Evolutionary conservation across 2,888 invertebrate species (phyloP).

Genomic region (Beris morrisii): DNA sequence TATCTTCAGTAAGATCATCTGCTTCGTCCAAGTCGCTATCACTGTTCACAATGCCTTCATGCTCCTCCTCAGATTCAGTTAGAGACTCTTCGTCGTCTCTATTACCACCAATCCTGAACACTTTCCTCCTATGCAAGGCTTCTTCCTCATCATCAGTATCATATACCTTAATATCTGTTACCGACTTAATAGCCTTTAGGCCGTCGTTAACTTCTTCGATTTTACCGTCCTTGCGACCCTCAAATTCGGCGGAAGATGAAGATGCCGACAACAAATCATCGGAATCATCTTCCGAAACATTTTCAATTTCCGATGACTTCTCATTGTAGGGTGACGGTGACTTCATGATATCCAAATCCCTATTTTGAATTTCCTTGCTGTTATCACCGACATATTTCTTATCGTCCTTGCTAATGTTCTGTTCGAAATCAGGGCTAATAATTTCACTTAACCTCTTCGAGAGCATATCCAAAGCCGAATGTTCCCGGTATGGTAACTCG

Average conservation of each 20-base stretch:
- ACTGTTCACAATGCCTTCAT: conserved; percentile 44
- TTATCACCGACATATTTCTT: conserved; percentile 48
- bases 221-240: conserved; percentile 25
- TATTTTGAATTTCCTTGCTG: conserved; percentile 44
- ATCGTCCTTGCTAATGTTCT: conserved; percentile 46
- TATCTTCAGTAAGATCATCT: conserved; percentile 41
- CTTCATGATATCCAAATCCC: conserved; percentile 36
- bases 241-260: conserved; percentile 23
- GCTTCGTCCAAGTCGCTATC: conserved; percentile 48
- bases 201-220: conserved; percentile 39
- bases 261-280: conserved; percentile 33
- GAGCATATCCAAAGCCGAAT: conserved; percentile 47
- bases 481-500: conserved; percentile 5
- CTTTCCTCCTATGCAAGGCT: neutral
- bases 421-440: conserved; percentile 44
- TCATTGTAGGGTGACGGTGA: conserved; percentile 46
- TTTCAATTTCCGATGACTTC: conserved; percentile 8
- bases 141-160: conserved; percentile 44
- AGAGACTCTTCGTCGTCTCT: conserved; percentile 41
- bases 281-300: conserved; percentile 34
- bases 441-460: conserved; percentile 49
- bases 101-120: neutral
- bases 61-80: conserved; percentile 41
- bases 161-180: conserved; percentile 59
- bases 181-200: conserved; percentile 59